Evolutionary conservation across 2,113 vertebrate genomes (phyloP), one percentile per base, ranked within the genome.

Genomic region (Mesocricetus auratus): DNA sequence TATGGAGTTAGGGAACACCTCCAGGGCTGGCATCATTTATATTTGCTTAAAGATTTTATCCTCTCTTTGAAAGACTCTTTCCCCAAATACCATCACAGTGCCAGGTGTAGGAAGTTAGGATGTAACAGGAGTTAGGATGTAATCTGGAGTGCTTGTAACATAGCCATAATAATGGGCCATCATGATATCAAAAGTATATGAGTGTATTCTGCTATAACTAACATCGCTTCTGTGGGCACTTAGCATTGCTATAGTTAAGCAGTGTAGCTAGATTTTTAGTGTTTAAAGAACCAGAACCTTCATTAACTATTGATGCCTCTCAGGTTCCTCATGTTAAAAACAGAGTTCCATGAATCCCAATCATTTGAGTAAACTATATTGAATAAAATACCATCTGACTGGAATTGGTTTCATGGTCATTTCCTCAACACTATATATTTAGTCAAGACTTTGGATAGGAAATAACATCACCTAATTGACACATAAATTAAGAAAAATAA

Each of bases 321-420:
- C 15, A 39, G 45, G 8, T 33, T 6, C 15, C 2, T 86, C 93
- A n/a, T 0, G 12, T 68, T 53, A 64, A 42, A 93, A 42, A 36
- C 45, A 21, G 12, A 74, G 0, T 39, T 53, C 10, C n/a, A 8
- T 94, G 71, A 93, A 73, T 93, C 79, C 74, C 69, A 56, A 22
- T 81, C 75, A 24, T 87, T 50, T 93, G 4, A 91, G 16, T 36
- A 75, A 77, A 91, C 69, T 95, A 39, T 85, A 85, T 39, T 89
- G 79, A 42, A 1, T 82, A 9, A 68, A 89, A 85, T 56, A 31
- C 16, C 73, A 73, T 68, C 92, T 53, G 4, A 75, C 82, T 75
- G 91, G 1, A 10, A n/a, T 42, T 91, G 8, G 16, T 85, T 50
- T 74, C 69, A n/a, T 3, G 81, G 0, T 77, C 2, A 0, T 71